Conservation (phyloP, 2,888 invertebrate species). For the Blastobasis adustella region DNA sequence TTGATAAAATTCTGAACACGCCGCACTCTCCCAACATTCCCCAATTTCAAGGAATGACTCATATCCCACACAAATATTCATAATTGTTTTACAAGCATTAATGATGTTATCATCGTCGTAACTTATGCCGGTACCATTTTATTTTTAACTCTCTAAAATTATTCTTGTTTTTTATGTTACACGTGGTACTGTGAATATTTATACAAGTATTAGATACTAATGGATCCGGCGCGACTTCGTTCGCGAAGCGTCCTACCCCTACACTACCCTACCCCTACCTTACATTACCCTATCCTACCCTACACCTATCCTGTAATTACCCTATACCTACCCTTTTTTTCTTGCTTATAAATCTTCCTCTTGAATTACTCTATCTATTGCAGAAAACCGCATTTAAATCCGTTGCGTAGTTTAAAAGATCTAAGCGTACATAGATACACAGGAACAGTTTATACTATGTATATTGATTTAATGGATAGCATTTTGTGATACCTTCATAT, state of each 20-base stretch:
- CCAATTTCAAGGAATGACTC: slow-evolving; percentile 40
- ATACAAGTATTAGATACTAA: not conserved
- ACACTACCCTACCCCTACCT: too few relatives aligned
- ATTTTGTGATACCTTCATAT: not conserved
- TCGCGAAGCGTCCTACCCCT: too few relatives aligned
- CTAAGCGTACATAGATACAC: too few relatives aligned
- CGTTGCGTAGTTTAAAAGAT: too few relatives aligned
- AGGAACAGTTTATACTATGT: not conserved
- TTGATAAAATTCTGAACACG: slow-evolving; percentile 64
- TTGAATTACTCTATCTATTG: too few relatives aligned
- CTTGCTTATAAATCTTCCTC: too few relatives aligned
- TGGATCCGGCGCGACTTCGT: not conserved
- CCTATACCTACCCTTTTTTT: too few relatives aligned
- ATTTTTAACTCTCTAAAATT: not conserved
- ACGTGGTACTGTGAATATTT: not conserved
- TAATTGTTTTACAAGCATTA: slow-evolving; percentile 18
- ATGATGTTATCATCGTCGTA: slow-evolving; percentile 8
- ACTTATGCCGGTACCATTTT: not conserved
- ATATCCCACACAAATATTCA: slow-evolving; percentile 27
- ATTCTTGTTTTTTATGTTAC: not conserved
- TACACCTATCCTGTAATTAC: too few relatives aligned
- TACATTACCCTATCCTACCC: too few relatives aligned
- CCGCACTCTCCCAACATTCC: slow-evolving; percentile 49
- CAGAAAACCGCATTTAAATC: too few relatives aligned
- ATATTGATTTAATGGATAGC: not conserved